Percentiles rank a stretch among this genome's conserved stretches.
Evolutionary conservation across 2,888 invertebrate genomes (phyloP).

Genomic region (Spatulosminthurus flaviceps): DNA sequence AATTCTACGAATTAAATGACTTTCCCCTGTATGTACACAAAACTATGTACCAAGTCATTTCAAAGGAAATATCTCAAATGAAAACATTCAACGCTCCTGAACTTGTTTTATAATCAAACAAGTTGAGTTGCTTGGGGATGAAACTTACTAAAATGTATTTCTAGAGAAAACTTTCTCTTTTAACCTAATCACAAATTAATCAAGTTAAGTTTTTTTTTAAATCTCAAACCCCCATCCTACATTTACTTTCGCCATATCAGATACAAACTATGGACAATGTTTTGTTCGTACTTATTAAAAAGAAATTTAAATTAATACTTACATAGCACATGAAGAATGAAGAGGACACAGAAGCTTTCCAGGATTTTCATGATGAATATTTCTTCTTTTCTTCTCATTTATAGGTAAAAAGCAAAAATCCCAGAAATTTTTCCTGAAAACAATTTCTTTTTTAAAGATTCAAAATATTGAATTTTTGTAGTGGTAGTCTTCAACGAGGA

Average conservation of each 20-base stretch:
- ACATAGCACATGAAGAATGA: not conserved
- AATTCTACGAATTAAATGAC: too few species aligned
- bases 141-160: not conserved
- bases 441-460: too few species aligned
- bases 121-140: not conserved
- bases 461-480: too few species aligned
- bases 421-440: too few species aligned
- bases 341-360: not conserved
- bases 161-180: not conserved
- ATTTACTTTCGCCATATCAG: not conserved
- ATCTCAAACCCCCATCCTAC: not conserved
- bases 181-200: not conserved
- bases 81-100: not conserved
- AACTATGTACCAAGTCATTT: too few species aligned
- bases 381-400: not conserved
- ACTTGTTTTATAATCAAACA: constrained; percentile 1
- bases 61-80: too few species aligned
- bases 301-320: too few species aligned
- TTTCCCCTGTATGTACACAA: too few species aligned
- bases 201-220: not conserved
- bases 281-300: not conserved
- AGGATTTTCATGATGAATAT: not conserved
- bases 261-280: not conserved
- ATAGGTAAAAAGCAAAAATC: too few species aligned
- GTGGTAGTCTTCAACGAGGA: too few species aligned